Evolutionary conservation across 2,888 invertebrate genomes (phyloP).

Genomic region (Dromius quadrimaculatus): DNA sequence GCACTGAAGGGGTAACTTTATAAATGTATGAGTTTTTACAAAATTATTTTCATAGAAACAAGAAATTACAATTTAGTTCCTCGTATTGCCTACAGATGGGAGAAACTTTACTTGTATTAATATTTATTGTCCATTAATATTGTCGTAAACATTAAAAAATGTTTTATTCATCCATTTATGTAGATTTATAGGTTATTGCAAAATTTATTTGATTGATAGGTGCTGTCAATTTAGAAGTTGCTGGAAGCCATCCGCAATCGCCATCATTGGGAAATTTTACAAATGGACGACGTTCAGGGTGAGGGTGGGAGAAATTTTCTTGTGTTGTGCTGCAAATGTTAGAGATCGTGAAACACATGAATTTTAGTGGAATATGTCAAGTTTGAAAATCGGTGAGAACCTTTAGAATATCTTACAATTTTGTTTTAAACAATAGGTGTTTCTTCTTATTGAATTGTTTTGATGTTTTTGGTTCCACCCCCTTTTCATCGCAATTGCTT

Average conservation of each 20-base stretch:
- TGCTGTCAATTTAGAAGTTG: neutral
- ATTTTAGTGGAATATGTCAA: constrained; percentile 72
- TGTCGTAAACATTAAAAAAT: neutral
- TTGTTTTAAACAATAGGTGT: constrained; percentile 43
- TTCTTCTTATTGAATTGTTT: constrained; percentile 54
- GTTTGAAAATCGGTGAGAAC: constrained; percentile 73
- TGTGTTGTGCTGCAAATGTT: constrained; percentile 52
- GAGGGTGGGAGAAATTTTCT: constrained; percentile 53
- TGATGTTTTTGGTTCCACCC: constrained; percentile 63
- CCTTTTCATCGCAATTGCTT: constrained; percentile 55
- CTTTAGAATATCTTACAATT: constrained; percentile 34
- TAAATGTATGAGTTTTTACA: no score
- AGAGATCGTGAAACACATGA: constrained; percentile 58
- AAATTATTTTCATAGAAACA: no score
- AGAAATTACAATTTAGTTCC: neutral
- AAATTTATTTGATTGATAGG: neutral
- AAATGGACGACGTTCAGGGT: constrained; percentile 44
- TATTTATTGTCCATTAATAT: neutral
- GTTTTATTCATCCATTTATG: neutral
- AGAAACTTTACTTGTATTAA: neutral
- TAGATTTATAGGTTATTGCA: neutral
- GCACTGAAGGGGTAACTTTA: no score
- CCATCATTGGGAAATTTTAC: constrained; percentile 49
- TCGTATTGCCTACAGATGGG: neutral
- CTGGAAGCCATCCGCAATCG: constrained; percentile 26